phyloP scores from a whole-genome alignment of 2,888 invertebrate genomes.

The Heliconius charithonia region DNA sequence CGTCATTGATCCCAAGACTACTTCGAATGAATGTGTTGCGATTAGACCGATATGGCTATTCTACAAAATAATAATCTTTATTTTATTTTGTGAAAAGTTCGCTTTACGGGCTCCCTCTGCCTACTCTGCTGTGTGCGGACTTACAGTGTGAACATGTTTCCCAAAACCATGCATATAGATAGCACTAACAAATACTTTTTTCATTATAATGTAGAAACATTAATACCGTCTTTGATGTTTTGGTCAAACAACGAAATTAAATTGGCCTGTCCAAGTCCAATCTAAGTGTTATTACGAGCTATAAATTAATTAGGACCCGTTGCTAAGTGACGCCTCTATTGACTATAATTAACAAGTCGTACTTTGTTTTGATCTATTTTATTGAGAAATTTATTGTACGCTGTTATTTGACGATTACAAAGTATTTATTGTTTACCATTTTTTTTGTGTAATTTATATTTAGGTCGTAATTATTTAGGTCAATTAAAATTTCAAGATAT shows the following conservation, averaged over 20 bases:
- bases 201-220: conserved; percentile 24
- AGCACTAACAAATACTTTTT: conserved; percentile 4
- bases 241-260: conserved; percentile 40
- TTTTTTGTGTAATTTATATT: not conserved
- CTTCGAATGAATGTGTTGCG: too few species aligned
- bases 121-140: too few species aligned
- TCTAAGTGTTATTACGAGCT: conserved; percentile 33
- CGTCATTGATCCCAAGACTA: too few species aligned
- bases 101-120: too few species aligned
- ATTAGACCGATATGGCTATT: too few species aligned
- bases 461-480: not conserved
- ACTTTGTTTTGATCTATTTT: conserved; percentile 17
- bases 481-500: not conserved
- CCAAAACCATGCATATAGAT: not conserved
- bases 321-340: conserved; percentile 20
- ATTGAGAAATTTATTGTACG: conserved; percentile 17
- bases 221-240: conserved; percentile 36
- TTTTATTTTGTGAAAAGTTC: too few species aligned
- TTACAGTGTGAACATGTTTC: too few species aligned
- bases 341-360: conserved; percentile 25
- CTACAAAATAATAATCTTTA: too few species aligned
- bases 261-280: conserved; percentile 35
- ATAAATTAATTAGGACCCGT: conserved; percentile 41
- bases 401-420: too few species aligned
- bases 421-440: too few species aligned